Evolutionary conservation across 2,113 vertebrate species (phyloP).

Genomic region (Addax nasomaculatus): DNA sequence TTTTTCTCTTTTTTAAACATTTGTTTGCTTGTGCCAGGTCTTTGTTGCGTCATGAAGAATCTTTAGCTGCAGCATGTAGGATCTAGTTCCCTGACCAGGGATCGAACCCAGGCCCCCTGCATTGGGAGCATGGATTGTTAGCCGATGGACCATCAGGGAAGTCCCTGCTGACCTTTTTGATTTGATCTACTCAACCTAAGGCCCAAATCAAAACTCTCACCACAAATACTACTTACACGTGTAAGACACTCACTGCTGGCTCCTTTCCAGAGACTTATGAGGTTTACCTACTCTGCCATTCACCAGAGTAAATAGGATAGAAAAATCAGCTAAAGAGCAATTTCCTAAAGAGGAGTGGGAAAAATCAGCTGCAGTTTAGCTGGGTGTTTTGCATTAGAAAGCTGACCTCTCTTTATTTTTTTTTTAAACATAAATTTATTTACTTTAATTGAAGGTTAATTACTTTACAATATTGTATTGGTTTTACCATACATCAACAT

Average conservation of each 20-base stretch:
- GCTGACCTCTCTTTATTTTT: neutral
- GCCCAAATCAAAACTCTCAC: conserved; percentile 1
- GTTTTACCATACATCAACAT: too few relatives aligned
- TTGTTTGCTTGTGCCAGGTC: neutral
- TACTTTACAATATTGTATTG: too few relatives aligned
- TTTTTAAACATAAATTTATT: too few relatives aligned
- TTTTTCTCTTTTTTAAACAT: neutral
- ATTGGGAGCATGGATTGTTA: neutral
- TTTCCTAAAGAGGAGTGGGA: conserved; percentile 21
- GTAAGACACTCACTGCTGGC: neutral
- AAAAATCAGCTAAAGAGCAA: conserved; percentile 3
- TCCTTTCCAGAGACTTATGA: neutral
- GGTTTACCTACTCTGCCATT: neutral
- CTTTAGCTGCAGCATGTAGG: neutral
- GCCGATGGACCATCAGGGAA: neutral
- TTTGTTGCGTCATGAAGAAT: neutral
- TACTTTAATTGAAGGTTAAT: too few relatives aligned
- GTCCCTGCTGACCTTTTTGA: neutral
- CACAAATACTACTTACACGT: neutral
- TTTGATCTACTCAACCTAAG: neutral
- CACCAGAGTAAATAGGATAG: neutral
- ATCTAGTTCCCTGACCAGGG: neutral
- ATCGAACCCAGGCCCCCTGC: neutral
- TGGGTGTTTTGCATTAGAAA: conserved; percentile 23
- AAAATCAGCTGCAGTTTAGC: neutral